Conservation (phyloP, 2,888 invertebrate species). For the Eupithecia insigniata region DNA sequence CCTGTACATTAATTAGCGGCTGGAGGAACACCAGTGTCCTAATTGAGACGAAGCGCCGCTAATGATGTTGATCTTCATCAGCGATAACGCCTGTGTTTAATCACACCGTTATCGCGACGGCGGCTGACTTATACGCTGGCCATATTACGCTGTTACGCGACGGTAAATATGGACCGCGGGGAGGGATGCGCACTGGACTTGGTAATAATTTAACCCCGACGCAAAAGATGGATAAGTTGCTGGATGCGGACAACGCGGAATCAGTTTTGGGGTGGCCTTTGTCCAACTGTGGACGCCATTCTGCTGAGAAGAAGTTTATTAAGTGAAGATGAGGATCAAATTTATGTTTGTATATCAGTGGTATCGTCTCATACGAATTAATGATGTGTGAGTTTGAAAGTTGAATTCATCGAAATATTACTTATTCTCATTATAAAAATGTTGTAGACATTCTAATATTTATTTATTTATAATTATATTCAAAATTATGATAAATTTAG, state of each 20-base stretch:
- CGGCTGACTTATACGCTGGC: conserved; percentile 29
- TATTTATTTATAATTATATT: too few relatives aligned
- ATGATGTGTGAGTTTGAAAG: neutral
- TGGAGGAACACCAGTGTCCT: neutral
- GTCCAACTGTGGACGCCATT: neutral
- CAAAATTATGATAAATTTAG: neutral
- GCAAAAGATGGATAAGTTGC: neutral
- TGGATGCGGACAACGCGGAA: neutral
- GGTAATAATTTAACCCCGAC: neutral
- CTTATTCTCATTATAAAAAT: neutral
- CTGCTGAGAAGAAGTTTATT: neutral
- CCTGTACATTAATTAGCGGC: conserved; percentile 7
- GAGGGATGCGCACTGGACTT: conserved; percentile 1
- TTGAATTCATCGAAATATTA: neutral
- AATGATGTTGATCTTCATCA: conserved; percentile 20
- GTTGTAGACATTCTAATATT: neutral
- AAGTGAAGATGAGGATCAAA: neutral
- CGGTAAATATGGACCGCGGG: conserved; percentile 3
- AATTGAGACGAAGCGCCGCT: conserved; percentile 9
- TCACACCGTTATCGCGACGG: conserved; percentile 25
- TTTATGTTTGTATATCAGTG: too few relatives aligned
- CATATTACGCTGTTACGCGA: conserved; percentile 11
- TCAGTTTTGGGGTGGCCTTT: neutral
- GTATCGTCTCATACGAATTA: neutral
- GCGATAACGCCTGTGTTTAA: conserved; percentile 17